Evolutionary conservation across 2,888 invertebrate species (phyloP), one percentile per base, ranked within the genome.

Genomic region (Synergus umbraculus): DNA sequence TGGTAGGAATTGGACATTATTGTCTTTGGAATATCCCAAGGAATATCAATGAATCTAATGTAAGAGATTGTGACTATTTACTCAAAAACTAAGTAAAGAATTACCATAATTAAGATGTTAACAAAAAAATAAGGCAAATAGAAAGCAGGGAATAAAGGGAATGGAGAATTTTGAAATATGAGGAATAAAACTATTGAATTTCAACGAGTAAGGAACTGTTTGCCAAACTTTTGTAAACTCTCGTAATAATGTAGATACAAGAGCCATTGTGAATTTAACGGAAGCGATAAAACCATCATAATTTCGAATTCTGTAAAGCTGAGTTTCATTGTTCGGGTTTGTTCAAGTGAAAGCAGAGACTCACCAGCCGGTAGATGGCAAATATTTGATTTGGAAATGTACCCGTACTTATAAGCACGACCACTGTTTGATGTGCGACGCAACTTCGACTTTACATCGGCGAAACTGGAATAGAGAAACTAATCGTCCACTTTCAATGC

Each of bases 351-450:
- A n/a, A 49, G 46, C 22, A 49, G 29, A 67, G 22, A 67, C 7
- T 46, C 10, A 12, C 5, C 13, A 44, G 12, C 49, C 29, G 2
- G 29, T 49, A 73, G 73, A 73, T 73, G 29, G 54, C 73, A 73
- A 73, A 73, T 73, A 73, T 73, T 73, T 3, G 54, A 54, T 73
- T 37, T 3, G 49, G 9, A 54, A 54, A 73, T 73, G 29, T 29
- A 73, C 15, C 54, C 49, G 44, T 22, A n/a, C 44, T 67, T n/a
- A 12, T 46, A 69, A 18, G 46, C 29, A 15, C 22, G 69, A 46
- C 46, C 46, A 69, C 44, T 69, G 69, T 69, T 73, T 73, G 73
- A 73, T 54, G 49, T 73, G 37, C 54, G 73, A 54, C n/a, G 49
- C n/a, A 73, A 73, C 73, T 73, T 73, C 29, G 7, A 69, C 69